Evolutionary conservation across 2,113 vertebrate species (phyloP).

Genomic region (Pygathrix nemaeus): DNA sequence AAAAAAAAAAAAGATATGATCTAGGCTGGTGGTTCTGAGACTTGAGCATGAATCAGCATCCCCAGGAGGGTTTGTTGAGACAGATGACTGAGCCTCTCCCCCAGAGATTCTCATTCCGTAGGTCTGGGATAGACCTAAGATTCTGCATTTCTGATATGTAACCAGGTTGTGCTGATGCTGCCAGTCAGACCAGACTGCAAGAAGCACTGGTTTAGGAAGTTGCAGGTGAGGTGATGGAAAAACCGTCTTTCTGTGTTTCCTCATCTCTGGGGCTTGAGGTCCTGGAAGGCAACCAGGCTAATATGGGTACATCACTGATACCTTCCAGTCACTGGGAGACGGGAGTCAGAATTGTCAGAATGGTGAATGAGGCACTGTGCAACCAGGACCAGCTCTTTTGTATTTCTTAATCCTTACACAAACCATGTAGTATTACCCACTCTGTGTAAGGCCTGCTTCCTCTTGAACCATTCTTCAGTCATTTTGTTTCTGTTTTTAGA

Average conservation of each 20-base stretch:
- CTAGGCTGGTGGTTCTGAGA: neutral
- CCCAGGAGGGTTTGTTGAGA: neutral
- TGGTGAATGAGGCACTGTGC: too few relatives aligned
- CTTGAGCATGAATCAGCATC: neutral
- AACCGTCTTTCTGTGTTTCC: neutral
- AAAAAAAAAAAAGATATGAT: too few relatives aligned
- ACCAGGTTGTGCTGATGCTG: neutral
- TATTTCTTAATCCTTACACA: neutral
- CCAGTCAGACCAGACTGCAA: neutral
- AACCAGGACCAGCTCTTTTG: neutral
- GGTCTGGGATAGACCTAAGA: neutral
- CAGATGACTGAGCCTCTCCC: neutral
- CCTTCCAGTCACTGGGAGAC: neutral
- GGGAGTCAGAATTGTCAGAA: neutral
- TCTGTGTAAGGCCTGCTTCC: neutral
- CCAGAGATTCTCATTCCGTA: fast-evolving
- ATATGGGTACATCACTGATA: neutral
- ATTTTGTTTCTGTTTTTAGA: constrained; percentile 55
- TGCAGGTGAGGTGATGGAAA: too few relatives aligned
- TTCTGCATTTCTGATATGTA: neutral
- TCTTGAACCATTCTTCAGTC: neutral
- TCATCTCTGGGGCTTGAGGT: neutral
- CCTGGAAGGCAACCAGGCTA: neutral
- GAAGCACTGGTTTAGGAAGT: neutral
- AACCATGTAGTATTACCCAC: neutral